Evolutionary conservation across 2,888 invertebrate genomes (phyloP), one percentile per base, ranked within the genome.

Genomic region (Cantharis rufa): DNA sequence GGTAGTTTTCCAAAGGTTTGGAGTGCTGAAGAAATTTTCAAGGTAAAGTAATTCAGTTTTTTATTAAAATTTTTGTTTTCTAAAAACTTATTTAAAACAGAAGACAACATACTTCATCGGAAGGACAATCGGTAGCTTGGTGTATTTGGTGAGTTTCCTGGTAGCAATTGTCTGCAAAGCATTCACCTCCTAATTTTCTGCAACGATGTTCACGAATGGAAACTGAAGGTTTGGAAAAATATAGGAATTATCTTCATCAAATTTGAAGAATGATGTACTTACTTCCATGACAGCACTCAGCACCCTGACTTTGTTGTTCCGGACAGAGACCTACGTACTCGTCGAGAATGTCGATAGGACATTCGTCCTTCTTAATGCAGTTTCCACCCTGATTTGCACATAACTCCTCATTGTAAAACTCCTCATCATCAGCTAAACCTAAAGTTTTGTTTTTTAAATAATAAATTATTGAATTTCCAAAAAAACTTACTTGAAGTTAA

Each of bases 231-330:
- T 15, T 10, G 27, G 10, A 21, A 21, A 21, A 21, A n/a, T n/a
- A n/a, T 0, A 4, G 21, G 5, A 3, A 10, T 27, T 27, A 27
- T 27, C 5, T 27, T 27, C 18, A 2, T 18, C 1, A 27, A 27
- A 10, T 63, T 9, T 7, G 16, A 5, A 9, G 11, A 10, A 63
- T n/a, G 10, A 27, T 13, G 15, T 16, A 81, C 79, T 82, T 79
- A 83, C 84, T 81, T 32, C 80, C 72, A 71, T 80, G 75, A 27
- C 84, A 84, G 68, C 84, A 84, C 71, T 84, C 79, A 7, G 83
- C 84, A 4, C 84, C 84, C 18, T 73, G 62, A 3, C 82, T 83
- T 27, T 77, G 66, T 74, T 84, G 83, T 18, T 72, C 11, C 0
- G 81, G 77, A 73, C 84, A 84, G 9, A 83, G 78, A 9, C 76